phyloP scores from a whole-genome alignment of 2,888 invertebrate genomes.

The Scelioninae gen. 1 region DNA sequence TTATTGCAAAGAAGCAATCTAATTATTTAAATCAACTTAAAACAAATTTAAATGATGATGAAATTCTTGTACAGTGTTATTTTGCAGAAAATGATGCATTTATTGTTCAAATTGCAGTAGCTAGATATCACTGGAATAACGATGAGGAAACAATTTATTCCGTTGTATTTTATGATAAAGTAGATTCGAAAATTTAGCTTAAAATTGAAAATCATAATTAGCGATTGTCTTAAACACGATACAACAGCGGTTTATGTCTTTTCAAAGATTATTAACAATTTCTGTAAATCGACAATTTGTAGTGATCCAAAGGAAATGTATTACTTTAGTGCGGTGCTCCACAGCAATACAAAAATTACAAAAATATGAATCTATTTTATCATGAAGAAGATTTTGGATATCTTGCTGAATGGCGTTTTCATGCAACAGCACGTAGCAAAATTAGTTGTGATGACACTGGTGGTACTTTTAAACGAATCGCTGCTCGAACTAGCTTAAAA shows the following conservation, averaged over 20 bases:
- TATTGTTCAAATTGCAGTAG: constrained; percentile 37
- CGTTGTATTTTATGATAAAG: constrained; percentile 12
- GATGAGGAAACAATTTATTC: constrained; percentile 25
- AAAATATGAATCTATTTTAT: constrained; percentile 33
- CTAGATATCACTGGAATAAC: constrained; percentile 43
- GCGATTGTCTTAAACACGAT: constrained; percentile 47
- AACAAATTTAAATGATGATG: not conserved
- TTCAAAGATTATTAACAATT: constrained; percentile 25
- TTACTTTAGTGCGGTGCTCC: constrained; percentile 46
- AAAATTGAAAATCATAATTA: constrained; percentile 34
- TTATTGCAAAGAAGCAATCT: constrained; percentile 30
- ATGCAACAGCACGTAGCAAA: constrained; percentile 42
- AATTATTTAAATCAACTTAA: constrained; percentile 19
- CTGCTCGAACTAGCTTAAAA: constrained; percentile 24
- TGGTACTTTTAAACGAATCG: constrained; percentile 21
- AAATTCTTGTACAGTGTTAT: constrained; percentile 45
- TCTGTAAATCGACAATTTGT: constrained; percentile 15
- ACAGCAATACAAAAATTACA: constrained; percentile 57
- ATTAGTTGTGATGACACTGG: constrained; percentile 38
- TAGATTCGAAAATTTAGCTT: constrained; percentile 15
- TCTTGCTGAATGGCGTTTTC: constrained; percentile 33
- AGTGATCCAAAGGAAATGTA: constrained; percentile 16
- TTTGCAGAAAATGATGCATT: constrained; percentile 54
- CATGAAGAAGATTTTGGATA: constrained; percentile 30
- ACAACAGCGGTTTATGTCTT: constrained; percentile 39